Base-by-base conservation (phyloP, 1,140 invertebrate species). In the Drosophila nannoptera region DNA sequence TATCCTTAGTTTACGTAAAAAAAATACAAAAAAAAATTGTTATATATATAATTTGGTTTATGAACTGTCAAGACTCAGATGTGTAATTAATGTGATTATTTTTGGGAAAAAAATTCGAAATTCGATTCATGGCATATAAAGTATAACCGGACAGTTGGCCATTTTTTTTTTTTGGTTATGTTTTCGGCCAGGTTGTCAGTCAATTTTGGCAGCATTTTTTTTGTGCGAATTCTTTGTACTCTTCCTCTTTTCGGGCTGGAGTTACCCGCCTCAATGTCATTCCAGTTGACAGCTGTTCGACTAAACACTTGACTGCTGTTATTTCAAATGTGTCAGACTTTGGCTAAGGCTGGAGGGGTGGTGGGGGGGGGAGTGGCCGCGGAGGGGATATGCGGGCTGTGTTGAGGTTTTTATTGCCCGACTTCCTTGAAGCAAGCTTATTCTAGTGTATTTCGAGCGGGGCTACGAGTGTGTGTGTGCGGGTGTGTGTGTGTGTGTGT, bases 321-420 rank as follows among this genome's bases (percentile, higher is more conserved):
- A 68, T 78, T 75, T 54, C 46, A 61, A 49, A 55, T 43, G 45
- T 54, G 62, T 70, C 62, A 48, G 66, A 42, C 12, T 12, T 11
- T 7, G n/a, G 6, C 3, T 22, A 49, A 48, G 50, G 33, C 12
- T 12, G 16, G 2, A 14, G 22, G 32, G 50, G 9, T 9, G 4
- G 75, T 38, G 12, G 5, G 5, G 50, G n/a, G 2, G 32, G 7
- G 32, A 8, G 4, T 38, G 8, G n/a, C n/a, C n/a, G n/a, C n/a
- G n/a, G n/a, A n/a, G n/a, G n/a, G n/a, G n/a, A n/a, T n/a, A n/a
- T n/a, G 22, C 22, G 22, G 22, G 22, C 22, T 22, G 22, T 1
- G 35, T 61, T 65, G 32, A 82, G 65, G 78, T 75, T 86, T 74
- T 81, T 86, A 84, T 64, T 84, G 73, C 81, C 63, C 70, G 81